These are phyloP conservation scores for Acanthurus leucopareius DNA, from an alignment of 2,797 vertebrate species.

Conservation along the genomic window DNA sequence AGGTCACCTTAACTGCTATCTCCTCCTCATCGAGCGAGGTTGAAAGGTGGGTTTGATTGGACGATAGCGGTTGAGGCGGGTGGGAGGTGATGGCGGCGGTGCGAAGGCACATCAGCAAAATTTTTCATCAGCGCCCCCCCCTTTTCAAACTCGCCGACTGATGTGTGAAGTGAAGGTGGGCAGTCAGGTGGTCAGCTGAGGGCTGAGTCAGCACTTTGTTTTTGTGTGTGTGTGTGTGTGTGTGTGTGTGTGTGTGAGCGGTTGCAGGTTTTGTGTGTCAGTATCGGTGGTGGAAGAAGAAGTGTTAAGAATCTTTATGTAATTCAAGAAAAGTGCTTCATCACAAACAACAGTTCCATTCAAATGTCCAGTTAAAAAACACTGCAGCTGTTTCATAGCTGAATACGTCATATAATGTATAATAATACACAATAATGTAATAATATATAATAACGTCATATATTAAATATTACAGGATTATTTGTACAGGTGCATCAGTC, in stretches of 20 bases:
- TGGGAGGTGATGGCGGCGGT: not conserved
- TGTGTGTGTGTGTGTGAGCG: not conserved
- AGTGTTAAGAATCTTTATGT: not conserved
- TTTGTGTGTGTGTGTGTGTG: not conserved
- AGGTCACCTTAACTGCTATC: slow-evolving; percentile 78
- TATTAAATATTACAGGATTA: too few species aligned
- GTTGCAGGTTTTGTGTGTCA: not conserved
- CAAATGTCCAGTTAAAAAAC: too few species aligned
- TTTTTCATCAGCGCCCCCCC: slow-evolving; percentile 25
- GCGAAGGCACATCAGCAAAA: slow-evolving; percentile 8
- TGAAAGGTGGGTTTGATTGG: slow-evolving; percentile 66
- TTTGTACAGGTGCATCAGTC: too few species aligned
- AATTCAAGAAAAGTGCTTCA: too few species aligned
- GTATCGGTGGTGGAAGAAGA: not conserved
- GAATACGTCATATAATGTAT: too few species aligned
- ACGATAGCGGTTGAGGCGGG: slow-evolving; percentile 35
- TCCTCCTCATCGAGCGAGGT: slow-evolving; percentile 52
- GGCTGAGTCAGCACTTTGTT: slow-evolving; percentile 53
- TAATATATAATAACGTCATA: too few species aligned
- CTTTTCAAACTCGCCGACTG: not conserved
- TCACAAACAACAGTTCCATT: too few species aligned
- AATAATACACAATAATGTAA: too few species aligned
- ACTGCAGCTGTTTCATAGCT: too few species aligned
- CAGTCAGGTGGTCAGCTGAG: slow-evolving; percentile 14
- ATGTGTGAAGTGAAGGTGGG: slow-evolving; percentile 26